These are phyloP conservation scores for Ectemnius cavifrons DNA, from an alignment of 2,888 invertebrate genomes.

Conservation along the genomic window DNA sequence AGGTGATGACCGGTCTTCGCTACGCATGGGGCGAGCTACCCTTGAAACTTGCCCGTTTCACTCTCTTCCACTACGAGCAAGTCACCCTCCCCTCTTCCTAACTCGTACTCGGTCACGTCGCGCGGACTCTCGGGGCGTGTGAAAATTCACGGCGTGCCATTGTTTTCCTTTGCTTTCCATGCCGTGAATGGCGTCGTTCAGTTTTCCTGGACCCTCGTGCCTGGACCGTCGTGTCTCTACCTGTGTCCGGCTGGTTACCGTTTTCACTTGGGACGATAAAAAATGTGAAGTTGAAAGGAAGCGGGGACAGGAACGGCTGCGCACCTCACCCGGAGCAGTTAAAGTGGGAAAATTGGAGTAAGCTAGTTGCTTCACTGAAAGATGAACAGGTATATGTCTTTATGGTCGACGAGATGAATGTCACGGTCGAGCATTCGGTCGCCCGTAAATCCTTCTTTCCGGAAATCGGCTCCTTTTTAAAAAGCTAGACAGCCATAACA, in stretches of 20 bases:
- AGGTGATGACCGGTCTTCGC: slow-evolving; percentile 72
- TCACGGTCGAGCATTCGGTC: slow-evolving; percentile 45
- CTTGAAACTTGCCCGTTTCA: slow-evolving; percentile 28
- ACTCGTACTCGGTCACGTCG: slow-evolving; percentile 7
- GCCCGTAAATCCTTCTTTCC: slow-evolving; percentile 40
- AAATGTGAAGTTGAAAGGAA: slow-evolving; percentile 21
- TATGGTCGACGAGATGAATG: slow-evolving; percentile 44
- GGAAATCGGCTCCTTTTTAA: neutral
- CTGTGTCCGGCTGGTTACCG: slow-evolving; percentile 51
- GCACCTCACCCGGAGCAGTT: slow-evolving; percentile 19
- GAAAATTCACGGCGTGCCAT: slow-evolving; percentile 65
- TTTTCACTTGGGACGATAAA: slow-evolving; percentile 45
- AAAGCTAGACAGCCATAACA: too few species aligned
- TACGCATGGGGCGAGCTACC: slow-evolving; percentile 59
- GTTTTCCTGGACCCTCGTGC: slow-evolving; percentile 15
- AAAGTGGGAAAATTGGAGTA: slow-evolving; percentile 39
- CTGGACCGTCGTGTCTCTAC: slow-evolving; percentile 42
- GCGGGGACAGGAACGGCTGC: slow-evolving; percentile 18
- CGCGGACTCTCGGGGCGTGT: slow-evolving; percentile 64
- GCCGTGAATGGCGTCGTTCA: slow-evolving; percentile 45
- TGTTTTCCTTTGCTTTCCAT: slow-evolving; percentile 60
- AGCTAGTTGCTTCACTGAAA: slow-evolving; percentile 34
- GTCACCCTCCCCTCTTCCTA: slow-evolving; percentile 9
- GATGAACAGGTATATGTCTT: slow-evolving; percentile 37
- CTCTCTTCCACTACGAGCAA: neutral